Percentiles rank a stretch among this genome's conserved stretches.
phyloP scores from a whole-genome alignment of 2,797 vertebrate species.

The Hyperoplus lanceolatus region DNA sequence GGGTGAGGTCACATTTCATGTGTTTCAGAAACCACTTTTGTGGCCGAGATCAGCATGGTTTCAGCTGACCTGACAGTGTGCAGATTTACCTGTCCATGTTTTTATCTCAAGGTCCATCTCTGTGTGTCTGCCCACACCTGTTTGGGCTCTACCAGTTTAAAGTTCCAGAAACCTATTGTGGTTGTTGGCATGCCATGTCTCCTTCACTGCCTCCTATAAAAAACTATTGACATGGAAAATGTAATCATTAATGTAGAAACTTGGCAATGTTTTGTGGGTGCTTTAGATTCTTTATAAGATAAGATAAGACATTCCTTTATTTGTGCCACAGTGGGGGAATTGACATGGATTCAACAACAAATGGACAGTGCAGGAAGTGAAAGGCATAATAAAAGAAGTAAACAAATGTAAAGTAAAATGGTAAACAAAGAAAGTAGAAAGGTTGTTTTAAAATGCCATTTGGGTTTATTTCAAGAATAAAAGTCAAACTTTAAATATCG shows the following conservation, averaged over 20 bases:
- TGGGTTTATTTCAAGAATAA: not conserved
- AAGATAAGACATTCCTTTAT: too few relatives aligned
- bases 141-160: not conserved
- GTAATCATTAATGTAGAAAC: not conserved
- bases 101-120: slow-evolving; percentile 20
- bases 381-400: too few relatives aligned
- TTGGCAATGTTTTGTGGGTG: not conserved
- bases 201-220: not conserved
- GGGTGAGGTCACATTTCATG: slow-evolving; percentile 74
- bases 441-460: not conserved
- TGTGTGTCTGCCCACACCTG: slow-evolving; percentile 9
- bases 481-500: not conserved
- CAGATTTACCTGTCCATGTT: not conserved
- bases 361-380: too few relatives aligned
- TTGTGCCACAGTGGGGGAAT: too few relatives aligned
- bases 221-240: not conserved
- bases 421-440: not conserved
- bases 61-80: not conserved
- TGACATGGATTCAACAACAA: too few relatives aligned
- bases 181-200: not conserved
- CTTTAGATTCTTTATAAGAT: not conserved
- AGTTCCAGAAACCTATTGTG: not conserved
- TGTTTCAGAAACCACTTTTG: not conserved
- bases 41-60: not conserved
- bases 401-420: too few relatives aligned